phyloP scores from a whole-genome alignment of 2,113 vertebrate species.

The Campylorhamphus procurvoides region DNA sequence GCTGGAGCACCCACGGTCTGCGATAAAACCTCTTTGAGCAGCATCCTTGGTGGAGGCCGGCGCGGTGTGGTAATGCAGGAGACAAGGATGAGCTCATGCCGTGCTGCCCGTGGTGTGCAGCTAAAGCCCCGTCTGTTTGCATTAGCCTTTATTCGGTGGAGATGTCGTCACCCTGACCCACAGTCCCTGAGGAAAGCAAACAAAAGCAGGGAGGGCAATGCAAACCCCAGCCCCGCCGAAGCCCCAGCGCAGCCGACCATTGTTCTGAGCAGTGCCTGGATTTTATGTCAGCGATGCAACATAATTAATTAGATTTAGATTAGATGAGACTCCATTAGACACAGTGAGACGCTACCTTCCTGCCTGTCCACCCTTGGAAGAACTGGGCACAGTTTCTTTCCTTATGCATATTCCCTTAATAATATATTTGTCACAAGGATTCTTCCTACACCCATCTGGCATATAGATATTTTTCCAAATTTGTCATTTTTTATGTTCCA shows the following conservation, averaged over 20 bases:
- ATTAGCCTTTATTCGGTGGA: neutral
- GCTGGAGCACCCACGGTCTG: rapidly evolving
- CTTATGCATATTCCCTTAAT: slow-evolving; percentile 68
- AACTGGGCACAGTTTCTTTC: slow-evolving; percentile 62
- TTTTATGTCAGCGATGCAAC: neutral
- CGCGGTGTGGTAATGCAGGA: rapidly evolving
- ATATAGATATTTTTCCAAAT: slow-evolving; percentile 75
- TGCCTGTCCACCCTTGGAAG: slow-evolving; percentile 56
- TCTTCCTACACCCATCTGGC: slow-evolving; percentile 77
- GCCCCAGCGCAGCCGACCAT: neutral
- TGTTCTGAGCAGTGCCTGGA: neutral
- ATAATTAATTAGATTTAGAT: slow-evolving; percentile 38
- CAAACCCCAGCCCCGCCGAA: neutral
- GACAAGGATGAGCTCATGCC: neutral
- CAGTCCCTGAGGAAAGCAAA: neutral
- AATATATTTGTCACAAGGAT: slow-evolving; percentile 73
- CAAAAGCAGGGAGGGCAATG: neutral
- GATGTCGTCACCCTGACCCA: neutral
- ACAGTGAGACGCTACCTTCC: slow-evolving; percentile 30
- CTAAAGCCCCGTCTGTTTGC: neutral
- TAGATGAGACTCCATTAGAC: slow-evolving; percentile 32
- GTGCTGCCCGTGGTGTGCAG: neutral
- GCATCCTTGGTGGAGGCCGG: neutral
- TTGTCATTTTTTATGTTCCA: slow-evolving; percentile 73
- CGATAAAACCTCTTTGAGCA: rapidly evolving